A percentile compares a stretch with the other conserved stretches of the same genome.
Evolutionary conservation across 37 sponge, comb jelly and placozoan species (phyloP).

Genomic region (Cladorhizidae sp.): DNA sequence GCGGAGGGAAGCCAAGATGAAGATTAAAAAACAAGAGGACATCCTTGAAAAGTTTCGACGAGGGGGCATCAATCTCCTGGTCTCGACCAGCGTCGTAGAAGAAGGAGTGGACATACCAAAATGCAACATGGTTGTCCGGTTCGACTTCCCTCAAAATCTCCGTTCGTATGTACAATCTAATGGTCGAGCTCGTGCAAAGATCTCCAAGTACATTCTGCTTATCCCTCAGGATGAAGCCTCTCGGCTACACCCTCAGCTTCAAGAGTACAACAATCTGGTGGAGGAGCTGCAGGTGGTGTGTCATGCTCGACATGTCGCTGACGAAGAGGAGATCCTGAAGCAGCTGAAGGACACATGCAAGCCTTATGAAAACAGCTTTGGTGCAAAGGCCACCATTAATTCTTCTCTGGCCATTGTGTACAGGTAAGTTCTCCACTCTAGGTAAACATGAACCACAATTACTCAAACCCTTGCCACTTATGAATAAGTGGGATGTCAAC

Average conservation of each 20-base stretch:
- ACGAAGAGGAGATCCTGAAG: conserved; percentile 66
- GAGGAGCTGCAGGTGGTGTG: conserved; percentile 45
- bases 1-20: conserved; percentile 62
- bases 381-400: conserved; percentile 35
- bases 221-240: conserved; percentile 28
- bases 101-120: conserved; percentile 95
- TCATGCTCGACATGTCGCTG: conserved; percentile 52
- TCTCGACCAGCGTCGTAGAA: conserved; percentile 94
- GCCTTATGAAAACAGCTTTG: conserved; percentile 29
- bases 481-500: no score
- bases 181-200: conserved; percentile 88
- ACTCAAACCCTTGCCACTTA: no score
- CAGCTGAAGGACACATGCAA: conserved; percentile 38
- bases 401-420: conserved; percentile 61
- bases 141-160: conserved; percentile 84
- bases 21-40: conserved; percentile 52
- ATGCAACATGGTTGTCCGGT: conserved; percentile 92
- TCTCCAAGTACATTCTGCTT: conserved; percentile 78
- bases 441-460: no score
- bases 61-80: conserved; percentile 74
- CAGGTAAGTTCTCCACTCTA: conserved; percentile 79
- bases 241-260: conserved; percentile 21
- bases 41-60: conserved; percentile 81
- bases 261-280: conserved; percentile 50
- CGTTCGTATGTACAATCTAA: conserved; percentile 93